These are phyloP conservation scores for Polia nebulosa DNA, from an alignment of 2,888 invertebrate species.

Conservation along the genomic window DNA sequence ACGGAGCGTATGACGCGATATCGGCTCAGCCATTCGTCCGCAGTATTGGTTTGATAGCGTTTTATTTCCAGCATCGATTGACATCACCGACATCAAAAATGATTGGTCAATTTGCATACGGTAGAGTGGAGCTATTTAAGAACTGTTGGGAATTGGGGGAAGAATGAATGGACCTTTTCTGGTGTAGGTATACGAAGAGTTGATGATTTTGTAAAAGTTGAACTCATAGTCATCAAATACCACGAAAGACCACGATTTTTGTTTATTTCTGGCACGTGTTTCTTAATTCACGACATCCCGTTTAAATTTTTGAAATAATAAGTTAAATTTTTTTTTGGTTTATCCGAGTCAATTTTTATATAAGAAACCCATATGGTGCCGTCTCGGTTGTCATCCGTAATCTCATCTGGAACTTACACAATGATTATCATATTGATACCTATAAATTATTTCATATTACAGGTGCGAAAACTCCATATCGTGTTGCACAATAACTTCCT, in stretches of 20 bases:
- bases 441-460: no score
- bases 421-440: neutral
- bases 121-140: constrained; percentile 35
- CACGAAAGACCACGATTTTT: neutral
- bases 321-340: no score
- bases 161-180: neutral
- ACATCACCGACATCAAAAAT: constrained; percentile 51
- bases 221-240: neutral
- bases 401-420: neutral
- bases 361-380: no score
- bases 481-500: neutral
- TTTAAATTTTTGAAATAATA: no score
- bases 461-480: neutral
- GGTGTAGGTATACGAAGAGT: neutral
- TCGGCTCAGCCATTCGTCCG: constrained; percentile 53
- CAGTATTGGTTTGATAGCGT: constrained; percentile 63
- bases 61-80: constrained; percentile 57
- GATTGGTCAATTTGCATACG: constrained; percentile 52
- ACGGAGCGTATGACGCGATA: constrained; percentile 50
- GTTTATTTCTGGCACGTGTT: no score
- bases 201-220: neutral
- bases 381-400: no score
- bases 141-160: neutral
- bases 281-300: no score
- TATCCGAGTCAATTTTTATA: no score